Conservation (phyloP, 1,140 invertebrate genomes). For the Platorchestia sp. region DNA sequence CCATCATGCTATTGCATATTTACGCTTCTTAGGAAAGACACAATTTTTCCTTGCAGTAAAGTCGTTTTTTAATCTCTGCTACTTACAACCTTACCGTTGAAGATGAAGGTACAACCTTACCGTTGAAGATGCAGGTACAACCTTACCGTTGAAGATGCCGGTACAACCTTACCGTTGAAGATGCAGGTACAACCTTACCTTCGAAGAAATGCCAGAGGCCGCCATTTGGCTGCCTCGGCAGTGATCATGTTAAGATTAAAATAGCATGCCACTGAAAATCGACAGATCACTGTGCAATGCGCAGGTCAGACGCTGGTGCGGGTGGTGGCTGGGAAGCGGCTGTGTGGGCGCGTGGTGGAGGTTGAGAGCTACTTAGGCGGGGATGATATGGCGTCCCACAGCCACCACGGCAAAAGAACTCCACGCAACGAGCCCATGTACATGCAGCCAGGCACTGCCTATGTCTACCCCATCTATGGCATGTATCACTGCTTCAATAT, state of each 20-base stretch:
- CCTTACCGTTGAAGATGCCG: no score
- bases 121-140: no score
- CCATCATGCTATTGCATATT: no score
- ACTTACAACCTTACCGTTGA: no score
- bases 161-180: no score
- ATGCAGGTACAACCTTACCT: no score
- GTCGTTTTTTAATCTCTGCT: no score
- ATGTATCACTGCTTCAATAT: conserved; percentile 89
- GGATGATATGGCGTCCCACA: conserved; percentile 82
- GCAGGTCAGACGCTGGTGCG: conserved; percentile 76
- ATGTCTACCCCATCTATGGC: conserved; percentile 86
- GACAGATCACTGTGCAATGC: conserved; percentile 67
- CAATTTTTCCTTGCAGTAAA: no score
- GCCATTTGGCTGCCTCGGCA: background rate
- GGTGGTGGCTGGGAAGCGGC: conserved; percentile 73
- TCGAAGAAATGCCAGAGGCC: background rate
- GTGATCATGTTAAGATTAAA: background rate
- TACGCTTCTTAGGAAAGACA: no score
- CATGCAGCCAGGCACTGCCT: conserved; percentile 84
- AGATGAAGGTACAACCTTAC: no score
- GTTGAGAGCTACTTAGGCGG: conserved; percentile 83
- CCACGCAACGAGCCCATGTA: conserved; percentile 83
- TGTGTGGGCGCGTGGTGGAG: conserved; percentile 81
- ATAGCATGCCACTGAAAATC: background rate
- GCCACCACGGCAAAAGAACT: conserved; percentile 79